phyloP scores from a whole-genome alignment of 92 coral and sea anemone genomes.

The Epizoanthus ramosus region DNA sequence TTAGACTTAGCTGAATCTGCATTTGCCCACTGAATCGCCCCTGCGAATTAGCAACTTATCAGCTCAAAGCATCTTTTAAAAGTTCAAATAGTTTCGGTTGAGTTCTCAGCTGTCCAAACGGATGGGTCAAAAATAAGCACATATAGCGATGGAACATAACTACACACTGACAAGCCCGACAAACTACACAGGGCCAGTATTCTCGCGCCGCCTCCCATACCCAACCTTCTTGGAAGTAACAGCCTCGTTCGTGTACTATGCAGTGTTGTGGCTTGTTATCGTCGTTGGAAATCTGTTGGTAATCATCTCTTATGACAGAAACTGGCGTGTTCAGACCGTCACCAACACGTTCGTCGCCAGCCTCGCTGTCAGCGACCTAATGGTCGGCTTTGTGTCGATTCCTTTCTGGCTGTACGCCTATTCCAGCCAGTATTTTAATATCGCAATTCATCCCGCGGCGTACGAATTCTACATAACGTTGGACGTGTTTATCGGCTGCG shows the following conservation, averaged over 20 bases:
- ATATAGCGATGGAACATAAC: background rate
- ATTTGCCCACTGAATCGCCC: background rate
- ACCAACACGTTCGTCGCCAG: constrained; percentile 81
- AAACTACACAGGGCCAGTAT: background rate
- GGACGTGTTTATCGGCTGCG: constrained; percentile 89
- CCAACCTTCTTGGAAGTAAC: constrained; percentile 27
- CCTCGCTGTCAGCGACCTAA: constrained; percentile 77
- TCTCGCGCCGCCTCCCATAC: background rate
- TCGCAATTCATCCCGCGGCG: constrained; percentile 47
- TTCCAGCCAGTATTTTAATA: constrained; percentile 49
- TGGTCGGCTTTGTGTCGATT: constrained; percentile 81
- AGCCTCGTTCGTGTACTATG: constrained; percentile 56
- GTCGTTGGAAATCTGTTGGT: constrained; percentile 77
- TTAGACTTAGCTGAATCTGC: background rate
- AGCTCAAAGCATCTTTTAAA: background rate
- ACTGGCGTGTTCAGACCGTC: constrained; percentile 78
- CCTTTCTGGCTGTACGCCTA: constrained; percentile 84
- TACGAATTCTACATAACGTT: constrained; percentile 80
- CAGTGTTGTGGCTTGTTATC: constrained; percentile 58
- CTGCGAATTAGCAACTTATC: background rate
- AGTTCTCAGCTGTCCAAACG: background rate
- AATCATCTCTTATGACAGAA: constrained; percentile 69
- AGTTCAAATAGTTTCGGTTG: background rate
- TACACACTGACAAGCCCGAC: background rate
- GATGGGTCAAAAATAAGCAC: background rate